Percentiles rank a stretch among this genome's conserved stretches.
Conservation (phyloP, 1,140 invertebrate species). For the Aphidius gifuensis region DNA sequence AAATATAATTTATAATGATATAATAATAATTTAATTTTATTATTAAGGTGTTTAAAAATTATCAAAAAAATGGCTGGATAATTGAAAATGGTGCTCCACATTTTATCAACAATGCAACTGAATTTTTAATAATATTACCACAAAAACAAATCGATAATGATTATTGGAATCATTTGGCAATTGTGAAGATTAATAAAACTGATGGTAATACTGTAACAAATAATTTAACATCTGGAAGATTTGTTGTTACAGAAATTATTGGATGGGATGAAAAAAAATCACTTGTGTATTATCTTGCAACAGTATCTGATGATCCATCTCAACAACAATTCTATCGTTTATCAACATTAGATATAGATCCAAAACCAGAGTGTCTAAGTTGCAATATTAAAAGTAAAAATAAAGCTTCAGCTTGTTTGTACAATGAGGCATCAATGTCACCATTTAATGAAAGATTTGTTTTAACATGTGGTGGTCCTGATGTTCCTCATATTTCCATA, state of each 20-base stretch:
- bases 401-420: no score
- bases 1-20: slow-evolving; percentile 1
- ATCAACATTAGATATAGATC: no score
- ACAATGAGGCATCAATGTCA: no score
- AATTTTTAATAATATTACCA: slow-evolving; percentile 63
- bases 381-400: no score
- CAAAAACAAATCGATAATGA: slow-evolving; percentile 59
- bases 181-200: slow-evolving; percentile 51
- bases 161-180: slow-evolving; percentile 66
- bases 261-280: slow-evolving; percentile 70
- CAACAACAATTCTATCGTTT: no score
- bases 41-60: slow-evolving; percentile 40
- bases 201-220: slow-evolving; percentile 37
- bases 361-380: no score
- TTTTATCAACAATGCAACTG: slow-evolving; percentile 58
- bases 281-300: slow-evolving; percentile 55
- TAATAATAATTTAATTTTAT: slow-evolving; percentile 15
- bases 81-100: slow-evolving; percentile 61
- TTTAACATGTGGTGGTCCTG: no score
- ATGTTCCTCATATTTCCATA: no score
- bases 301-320: no score
- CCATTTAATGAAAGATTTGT: no score
- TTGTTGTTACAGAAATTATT: slow-evolving; percentile 76
- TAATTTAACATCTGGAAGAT: slow-evolving; percentile 70
- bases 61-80: slow-evolving; percentile 67